Percentiles rank a stretch among this genome's conserved stretches.
These are phyloP conservation scores for Callosobruchus maculatus DNA, from an alignment of 2,888 invertebrate genomes.

Conservation along the genomic window DNA sequence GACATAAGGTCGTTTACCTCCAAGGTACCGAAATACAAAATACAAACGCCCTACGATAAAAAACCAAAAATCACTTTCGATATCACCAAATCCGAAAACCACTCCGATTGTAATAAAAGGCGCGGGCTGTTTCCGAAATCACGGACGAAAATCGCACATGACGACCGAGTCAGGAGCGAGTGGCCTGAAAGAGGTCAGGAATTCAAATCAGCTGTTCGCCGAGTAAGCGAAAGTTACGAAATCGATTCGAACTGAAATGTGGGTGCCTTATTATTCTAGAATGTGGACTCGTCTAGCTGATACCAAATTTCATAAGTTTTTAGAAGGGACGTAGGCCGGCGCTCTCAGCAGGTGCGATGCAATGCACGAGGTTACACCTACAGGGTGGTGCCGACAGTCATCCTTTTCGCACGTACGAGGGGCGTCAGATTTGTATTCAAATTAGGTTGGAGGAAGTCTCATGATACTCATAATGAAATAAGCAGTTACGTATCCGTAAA, in stretches of 20 bases:
- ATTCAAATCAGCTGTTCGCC: slow-evolving; percentile 18
- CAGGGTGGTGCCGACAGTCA: background rate
- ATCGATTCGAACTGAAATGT: slow-evolving; percentile 18
- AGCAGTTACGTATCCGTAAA: too few relatives aligned
- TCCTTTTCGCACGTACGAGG: background rate
- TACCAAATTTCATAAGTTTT: slow-evolving; percentile 10
- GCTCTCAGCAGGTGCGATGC: background rate
- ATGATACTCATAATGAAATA: too few relatives aligned
- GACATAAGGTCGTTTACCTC: too few relatives aligned
- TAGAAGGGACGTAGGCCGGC: slow-evolving; percentile 2
- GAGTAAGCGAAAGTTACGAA: slow-evolving; percentile 14
- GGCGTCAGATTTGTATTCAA: background rate
- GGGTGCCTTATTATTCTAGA: slow-evolving; percentile 17
- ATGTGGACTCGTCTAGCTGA: slow-evolving; percentile 22
- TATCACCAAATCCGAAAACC: background rate
- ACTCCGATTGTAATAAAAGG: background rate
- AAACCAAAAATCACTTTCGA: background rate
- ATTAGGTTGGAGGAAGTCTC: too few relatives aligned
- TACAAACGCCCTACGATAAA: too few relatives aligned
- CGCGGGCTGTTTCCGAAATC: background rate
- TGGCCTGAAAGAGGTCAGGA: background rate
- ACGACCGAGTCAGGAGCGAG: background rate
- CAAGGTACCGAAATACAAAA: too few relatives aligned
- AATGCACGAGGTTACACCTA: background rate
- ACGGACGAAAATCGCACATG: background rate